These are phyloP conservation scores for Drosophila bifasciata DNA, from an alignment of 1,140 invertebrate genomes.

Conservation along the genomic window DNA sequence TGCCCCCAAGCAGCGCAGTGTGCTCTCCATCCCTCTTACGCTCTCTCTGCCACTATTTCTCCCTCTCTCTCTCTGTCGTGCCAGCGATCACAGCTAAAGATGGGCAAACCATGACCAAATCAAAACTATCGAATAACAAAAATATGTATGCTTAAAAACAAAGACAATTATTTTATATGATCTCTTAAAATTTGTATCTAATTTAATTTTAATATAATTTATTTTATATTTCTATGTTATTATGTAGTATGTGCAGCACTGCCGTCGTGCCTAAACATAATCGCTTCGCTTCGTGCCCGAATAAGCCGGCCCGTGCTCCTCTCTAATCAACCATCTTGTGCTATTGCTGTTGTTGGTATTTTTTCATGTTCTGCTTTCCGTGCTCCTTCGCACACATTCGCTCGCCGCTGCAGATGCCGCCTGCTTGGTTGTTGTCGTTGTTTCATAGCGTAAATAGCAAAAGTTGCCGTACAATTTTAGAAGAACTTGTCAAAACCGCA, in stretches of 20 bases:
- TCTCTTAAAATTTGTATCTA: too few relatives aligned
- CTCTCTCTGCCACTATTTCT: conserved; percentile 47
- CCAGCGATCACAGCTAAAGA: conserved; percentile 2
- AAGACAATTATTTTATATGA: too few relatives aligned
- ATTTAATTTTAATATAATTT: too few relatives aligned
- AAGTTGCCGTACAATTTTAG: conserved; percentile 83
- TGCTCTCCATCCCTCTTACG: conserved; percentile 28
- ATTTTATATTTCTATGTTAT: too few relatives aligned
- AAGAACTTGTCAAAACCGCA: conserved; percentile 84
- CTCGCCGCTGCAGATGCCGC: conserved; percentile 28
- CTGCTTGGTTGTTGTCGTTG: conserved; percentile 46
- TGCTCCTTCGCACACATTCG: conserved; percentile 76
- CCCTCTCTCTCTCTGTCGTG: conserved; percentile 23
- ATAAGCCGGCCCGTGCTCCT: too few relatives aligned
- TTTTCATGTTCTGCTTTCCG: conserved; percentile 77
- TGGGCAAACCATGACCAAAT: too few relatives aligned
- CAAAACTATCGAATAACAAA: too few relatives aligned
- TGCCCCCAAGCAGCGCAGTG: conserved; percentile 56
- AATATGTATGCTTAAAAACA: too few relatives aligned
- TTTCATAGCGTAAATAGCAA: conserved; percentile 83
- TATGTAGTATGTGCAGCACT: too few relatives aligned
- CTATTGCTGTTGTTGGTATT: conserved; percentile 48
- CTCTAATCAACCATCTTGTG: conserved; percentile 22
- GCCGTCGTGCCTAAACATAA: too few relatives aligned
- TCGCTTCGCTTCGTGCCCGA: too few relatives aligned